Conservation (phyloP, 2,888 invertebrate genomes). For the Drosophila sordidapex region DNA sequence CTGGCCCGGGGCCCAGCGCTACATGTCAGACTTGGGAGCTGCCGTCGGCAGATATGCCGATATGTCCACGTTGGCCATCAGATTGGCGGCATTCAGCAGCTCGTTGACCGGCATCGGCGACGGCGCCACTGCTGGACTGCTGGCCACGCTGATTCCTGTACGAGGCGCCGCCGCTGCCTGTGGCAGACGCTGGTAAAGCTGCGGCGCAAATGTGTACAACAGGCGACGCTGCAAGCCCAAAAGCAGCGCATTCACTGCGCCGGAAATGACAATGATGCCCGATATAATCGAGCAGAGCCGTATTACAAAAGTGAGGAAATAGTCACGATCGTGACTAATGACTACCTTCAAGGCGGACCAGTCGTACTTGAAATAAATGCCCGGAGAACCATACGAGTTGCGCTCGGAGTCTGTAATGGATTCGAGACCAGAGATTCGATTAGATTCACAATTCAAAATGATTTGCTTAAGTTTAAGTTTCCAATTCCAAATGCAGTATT, state of each 20-base stretch:
- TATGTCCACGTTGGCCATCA: constrained; percentile 75
- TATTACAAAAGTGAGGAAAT: constrained; percentile 91
- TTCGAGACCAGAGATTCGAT: neutral
- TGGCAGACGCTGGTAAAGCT: constrained; percentile 57
- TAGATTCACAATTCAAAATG: neutral
- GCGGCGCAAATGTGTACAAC: constrained; percentile 68
- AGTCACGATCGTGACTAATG: constrained; percentile 92
- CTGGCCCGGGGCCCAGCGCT: constrained; percentile 18
- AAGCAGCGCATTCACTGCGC: constrained; percentile 74
- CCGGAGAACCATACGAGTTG: constrained; percentile 97
- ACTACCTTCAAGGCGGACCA: constrained; percentile 95
- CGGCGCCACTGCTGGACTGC: neutral
- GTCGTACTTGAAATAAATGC: constrained; percentile 98
- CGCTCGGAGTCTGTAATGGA: constrained; percentile 85
- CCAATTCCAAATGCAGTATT: too few species aligned
- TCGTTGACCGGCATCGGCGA: constrained; percentile 60
- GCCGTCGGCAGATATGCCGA: constrained; percentile 67
- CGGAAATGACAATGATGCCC: constrained; percentile 95
- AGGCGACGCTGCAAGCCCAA: constrained; percentile 62
- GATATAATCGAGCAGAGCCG: constrained; percentile 96
- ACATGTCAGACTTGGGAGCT: constrained; percentile 37
- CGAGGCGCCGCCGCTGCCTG: constrained; percentile 36
- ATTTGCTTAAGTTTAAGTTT: neutral
- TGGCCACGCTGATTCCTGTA: neutral
- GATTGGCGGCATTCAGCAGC: constrained; percentile 77